Percentiles rank a stretch among this genome's conserved stretches.
These are phyloP conservation scores for Amyelois transitella DNA, from an alignment of 1,140 invertebrate genomes.

Conservation along the genomic window DNA sequence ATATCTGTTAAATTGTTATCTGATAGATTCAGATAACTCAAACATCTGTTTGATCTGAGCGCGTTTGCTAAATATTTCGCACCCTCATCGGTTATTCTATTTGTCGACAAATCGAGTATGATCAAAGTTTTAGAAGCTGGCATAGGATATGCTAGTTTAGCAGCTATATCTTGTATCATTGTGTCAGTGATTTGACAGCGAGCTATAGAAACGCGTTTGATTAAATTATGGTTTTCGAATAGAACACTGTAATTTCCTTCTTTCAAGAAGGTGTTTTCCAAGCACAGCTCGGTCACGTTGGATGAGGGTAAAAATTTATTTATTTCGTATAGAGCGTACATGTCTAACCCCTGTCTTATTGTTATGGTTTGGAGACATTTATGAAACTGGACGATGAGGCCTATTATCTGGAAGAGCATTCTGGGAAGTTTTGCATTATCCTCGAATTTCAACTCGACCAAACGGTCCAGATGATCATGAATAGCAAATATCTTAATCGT, in stretches of 20 bases:
- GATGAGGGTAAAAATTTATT: slow-evolving; percentile 4
- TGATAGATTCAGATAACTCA: slow-evolving; percentile 45
- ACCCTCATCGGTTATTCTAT: slow-evolving; percentile 48
- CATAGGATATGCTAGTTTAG: slow-evolving; percentile 26
- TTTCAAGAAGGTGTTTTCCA: slow-evolving; percentile 33
- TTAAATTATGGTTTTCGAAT: slow-evolving; percentile 18
- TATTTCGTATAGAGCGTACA: slow-evolving; percentile 10
- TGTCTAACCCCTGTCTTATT: slow-evolving; percentile 9
- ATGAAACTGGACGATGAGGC: slow-evolving; percentile 8
- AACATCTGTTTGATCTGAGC: slow-evolving; percentile 36
- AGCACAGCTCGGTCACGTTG: slow-evolving; percentile 21
- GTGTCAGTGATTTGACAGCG: slow-evolving; percentile 41
- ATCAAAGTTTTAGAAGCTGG: slow-evolving; percentile 35
- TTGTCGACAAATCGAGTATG: slow-evolving; percentile 43
- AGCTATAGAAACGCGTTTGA: slow-evolving; percentile 38
- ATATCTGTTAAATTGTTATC: slow-evolving; percentile 42
- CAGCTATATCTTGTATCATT: slow-evolving; percentile 27
- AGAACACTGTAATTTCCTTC: slow-evolving; percentile 42
- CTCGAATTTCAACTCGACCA: slow-evolving; percentile 12
- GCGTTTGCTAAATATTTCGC: slow-evolving; percentile 30
- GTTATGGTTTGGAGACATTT: not conserved
- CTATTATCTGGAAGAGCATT: slow-evolving; percentile 13
- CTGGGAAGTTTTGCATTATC: slow-evolving; percentile 5
- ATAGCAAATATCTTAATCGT: not conserved
- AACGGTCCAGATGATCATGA: not conserved